Percentiles rank a stretch among this genome's conserved stretches.
These are phyloP conservation scores for Noctua janthina DNA, from an alignment of 2,888 invertebrate genomes.

Conservation along the genomic window DNA sequence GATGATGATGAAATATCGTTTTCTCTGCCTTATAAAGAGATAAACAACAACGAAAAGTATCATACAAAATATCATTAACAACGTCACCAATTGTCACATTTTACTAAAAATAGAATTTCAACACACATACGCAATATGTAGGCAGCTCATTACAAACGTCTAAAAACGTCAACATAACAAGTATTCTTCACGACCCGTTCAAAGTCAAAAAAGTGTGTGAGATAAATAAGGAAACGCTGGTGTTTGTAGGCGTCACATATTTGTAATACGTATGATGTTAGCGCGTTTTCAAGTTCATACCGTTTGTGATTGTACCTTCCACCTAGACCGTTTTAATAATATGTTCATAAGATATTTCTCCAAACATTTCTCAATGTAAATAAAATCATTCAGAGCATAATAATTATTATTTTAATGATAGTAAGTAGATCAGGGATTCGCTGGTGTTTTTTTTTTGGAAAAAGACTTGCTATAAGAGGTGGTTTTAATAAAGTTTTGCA, in stretches of 20 bases:
- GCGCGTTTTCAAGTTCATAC: background rate
- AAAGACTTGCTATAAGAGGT: background rate
- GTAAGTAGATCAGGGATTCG: no score
- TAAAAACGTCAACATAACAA: background rate
- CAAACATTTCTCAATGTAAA: background rate
- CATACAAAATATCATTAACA: background rate
- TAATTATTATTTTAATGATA: background rate
- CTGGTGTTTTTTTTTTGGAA: background rate
- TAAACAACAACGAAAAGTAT: no score
- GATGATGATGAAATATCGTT: background rate
- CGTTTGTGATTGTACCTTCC: conserved; percentile 5
- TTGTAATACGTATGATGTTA: background rate
- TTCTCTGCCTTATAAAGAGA: no score
- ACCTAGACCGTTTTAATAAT: background rate
- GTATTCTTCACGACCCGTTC: background rate
- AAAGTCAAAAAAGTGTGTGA: conserved; percentile 16
- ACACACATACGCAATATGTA: background rate
- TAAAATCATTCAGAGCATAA: no score
- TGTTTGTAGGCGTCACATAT: conserved; percentile 3
- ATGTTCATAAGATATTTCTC: background rate
- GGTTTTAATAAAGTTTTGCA: background rate
- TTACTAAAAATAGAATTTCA: background rate
- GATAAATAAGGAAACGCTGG: conserved; percentile 7
- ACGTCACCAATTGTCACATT: background rate
- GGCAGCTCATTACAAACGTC: background rate